These are phyloP conservation scores for Spatula clypeata DNA, from an alignment of 2,797 vertebrate genomes.

Conservation along the genomic window DNA sequence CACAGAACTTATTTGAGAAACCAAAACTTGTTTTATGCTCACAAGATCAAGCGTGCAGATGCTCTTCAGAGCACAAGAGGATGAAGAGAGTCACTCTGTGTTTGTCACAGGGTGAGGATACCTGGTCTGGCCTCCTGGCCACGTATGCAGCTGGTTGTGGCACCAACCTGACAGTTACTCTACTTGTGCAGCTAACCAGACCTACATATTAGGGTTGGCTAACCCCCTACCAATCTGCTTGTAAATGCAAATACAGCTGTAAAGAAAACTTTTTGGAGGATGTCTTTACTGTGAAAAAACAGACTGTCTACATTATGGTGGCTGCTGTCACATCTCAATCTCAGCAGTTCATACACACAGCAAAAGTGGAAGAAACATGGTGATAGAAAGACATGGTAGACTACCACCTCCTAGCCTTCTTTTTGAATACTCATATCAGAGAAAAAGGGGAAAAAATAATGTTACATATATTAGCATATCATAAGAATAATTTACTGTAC, in stretches of 20 bases:
- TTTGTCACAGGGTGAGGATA: too few relatives aligned
- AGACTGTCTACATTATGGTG: not conserved
- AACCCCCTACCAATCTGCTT: not conserved
- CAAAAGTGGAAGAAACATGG: not conserved
- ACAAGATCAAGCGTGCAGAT: fast-evolving
- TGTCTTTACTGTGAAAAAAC: not conserved
- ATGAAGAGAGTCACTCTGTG: not conserved
- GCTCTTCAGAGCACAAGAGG: not conserved
- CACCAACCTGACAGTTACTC: too few relatives aligned
- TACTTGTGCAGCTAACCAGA: not conserved
- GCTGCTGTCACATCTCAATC: not conserved
- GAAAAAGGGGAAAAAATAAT: fast-evolving
- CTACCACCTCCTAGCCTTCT: not conserved
- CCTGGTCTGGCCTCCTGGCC: fast-evolving
- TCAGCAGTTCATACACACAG: not conserved
- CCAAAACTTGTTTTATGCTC: not conserved
- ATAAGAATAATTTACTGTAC: not conserved
- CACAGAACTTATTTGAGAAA: not conserved
- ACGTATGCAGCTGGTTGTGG: not conserved
- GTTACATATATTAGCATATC: not conserved
- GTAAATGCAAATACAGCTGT: fast-evolving
- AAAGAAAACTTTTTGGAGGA: not conserved
- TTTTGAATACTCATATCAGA: not conserved
- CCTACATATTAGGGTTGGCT: not conserved
- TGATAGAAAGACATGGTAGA: not conserved